These are phyloP conservation scores for Pongo abelii DNA, from an alignment of 2,113 vertebrate genomes.

Conservation along the genomic window DNA sequence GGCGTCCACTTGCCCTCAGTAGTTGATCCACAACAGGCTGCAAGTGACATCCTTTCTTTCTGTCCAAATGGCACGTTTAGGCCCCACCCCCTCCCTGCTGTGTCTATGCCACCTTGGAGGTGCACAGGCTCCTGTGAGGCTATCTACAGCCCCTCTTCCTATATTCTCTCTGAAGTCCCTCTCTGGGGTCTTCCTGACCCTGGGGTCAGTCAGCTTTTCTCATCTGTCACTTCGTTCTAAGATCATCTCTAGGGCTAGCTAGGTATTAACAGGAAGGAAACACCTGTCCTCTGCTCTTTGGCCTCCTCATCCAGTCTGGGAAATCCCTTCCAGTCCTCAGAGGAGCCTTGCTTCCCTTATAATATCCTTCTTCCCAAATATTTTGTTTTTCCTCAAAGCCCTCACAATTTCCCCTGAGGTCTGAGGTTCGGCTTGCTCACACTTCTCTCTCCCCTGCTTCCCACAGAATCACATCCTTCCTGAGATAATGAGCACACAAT, in stretches of 20 bases:
- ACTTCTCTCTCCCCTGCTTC: not conserved
- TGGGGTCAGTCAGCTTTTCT: not conserved
- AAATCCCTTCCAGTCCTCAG: not conserved
- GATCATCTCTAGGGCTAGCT: not conserved
- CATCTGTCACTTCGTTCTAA: not conserved
- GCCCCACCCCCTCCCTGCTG: fast-evolving
- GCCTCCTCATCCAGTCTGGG: not conserved
- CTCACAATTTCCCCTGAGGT: not conserved
- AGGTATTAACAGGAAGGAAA: not conserved
- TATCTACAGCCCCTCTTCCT: not conserved
- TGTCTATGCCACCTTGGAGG: not conserved
- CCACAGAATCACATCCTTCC: not conserved
- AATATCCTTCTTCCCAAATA: not conserved
- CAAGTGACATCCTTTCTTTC: not conserved
- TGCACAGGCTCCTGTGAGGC: not conserved
- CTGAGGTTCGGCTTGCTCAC: not conserved
- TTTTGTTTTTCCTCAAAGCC: not conserved
- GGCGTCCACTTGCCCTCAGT: fast-evolving
- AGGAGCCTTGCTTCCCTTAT: not conserved
- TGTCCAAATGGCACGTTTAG: not conserved
- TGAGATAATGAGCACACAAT: not conserved
- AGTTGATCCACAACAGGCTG: not conserved
- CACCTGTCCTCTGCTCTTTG: not conserved
- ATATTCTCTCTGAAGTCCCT: not conserved
- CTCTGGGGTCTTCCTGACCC: not conserved